Conservation (phyloP, 2,113 vertebrate species). For the Henicopernis longicauda region DNA sequence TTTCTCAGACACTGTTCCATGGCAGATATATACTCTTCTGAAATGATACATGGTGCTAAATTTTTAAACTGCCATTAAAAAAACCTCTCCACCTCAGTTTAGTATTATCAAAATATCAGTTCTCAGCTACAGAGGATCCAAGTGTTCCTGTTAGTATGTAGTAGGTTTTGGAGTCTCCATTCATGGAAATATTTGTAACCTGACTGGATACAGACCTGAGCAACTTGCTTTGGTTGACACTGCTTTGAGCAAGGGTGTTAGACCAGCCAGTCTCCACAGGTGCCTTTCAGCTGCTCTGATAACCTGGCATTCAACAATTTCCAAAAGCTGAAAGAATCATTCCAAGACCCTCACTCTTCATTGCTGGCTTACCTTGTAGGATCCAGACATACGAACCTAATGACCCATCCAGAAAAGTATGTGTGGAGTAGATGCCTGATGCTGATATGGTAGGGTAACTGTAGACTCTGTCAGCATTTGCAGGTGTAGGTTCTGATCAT, state of each 20-base stretch:
- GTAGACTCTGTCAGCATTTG: not conserved
- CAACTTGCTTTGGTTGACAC: not conserved
- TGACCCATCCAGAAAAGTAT: not conserved
- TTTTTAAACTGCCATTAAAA: not conserved
- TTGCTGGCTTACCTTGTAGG: not conserved
- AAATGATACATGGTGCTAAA: not conserved
- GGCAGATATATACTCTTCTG: not conserved
- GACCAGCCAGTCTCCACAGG: not conserved
- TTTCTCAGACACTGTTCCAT: not conserved
- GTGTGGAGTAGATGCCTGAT: not conserved
- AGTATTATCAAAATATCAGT: not conserved
- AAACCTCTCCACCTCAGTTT: not conserved
- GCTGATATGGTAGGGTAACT: not conserved
- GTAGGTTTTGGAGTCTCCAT: not conserved
- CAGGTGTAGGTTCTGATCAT: not conserved
- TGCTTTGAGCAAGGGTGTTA: not conserved
- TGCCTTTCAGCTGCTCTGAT: accelerated
- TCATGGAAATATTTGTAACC: not conserved
- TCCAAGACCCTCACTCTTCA: not conserved
- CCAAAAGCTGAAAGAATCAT: not conserved
- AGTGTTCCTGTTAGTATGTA: not conserved
- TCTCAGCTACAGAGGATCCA: not conserved
- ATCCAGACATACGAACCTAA: not conserved
- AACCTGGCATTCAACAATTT: not conserved
- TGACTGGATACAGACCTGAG: not conserved